phyloP scores from a whole-genome alignment of 2,113 vertebrate species.

The Pomatorhinus ruficollis region DNA sequence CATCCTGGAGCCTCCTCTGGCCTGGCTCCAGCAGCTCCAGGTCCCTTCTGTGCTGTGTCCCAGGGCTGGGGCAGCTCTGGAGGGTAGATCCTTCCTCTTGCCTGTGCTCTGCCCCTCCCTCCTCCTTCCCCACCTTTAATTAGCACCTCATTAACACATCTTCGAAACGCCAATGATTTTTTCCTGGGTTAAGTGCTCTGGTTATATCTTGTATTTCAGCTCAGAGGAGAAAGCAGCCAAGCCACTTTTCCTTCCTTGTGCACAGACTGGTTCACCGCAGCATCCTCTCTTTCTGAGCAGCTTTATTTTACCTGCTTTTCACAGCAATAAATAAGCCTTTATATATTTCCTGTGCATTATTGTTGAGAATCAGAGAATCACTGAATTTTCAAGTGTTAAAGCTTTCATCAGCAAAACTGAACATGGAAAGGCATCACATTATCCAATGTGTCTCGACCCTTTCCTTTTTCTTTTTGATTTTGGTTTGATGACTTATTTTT shows the following conservation, averaged over 20 bases:
- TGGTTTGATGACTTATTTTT: background rate
- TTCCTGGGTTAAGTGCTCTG: background rate
- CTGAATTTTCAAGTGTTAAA: background rate
- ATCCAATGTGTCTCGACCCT: background rate
- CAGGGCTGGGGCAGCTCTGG: background rate
- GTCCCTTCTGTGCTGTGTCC: background rate
- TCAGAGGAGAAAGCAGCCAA: background rate
- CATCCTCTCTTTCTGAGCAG: background rate
- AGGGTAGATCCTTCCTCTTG: background rate
- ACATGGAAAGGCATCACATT: background rate
- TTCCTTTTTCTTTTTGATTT: background rate
- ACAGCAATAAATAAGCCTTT: background rate
- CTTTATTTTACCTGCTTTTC: background rate
- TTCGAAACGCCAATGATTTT: background rate
- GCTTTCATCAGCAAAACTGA: background rate
- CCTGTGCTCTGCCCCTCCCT: background rate
- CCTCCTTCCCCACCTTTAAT: background rate
- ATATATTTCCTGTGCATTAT: background rate
- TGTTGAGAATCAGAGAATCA: background rate
- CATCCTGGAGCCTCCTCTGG: background rate
- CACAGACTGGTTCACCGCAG: background rate
- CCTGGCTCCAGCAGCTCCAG: background rate
- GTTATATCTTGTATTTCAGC: background rate
- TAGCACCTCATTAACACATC: background rate
- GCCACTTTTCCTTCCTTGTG: background rate